Conservation (phyloP, 2,113 vertebrate species). For the Cranoglanis bouderius region DNA sequence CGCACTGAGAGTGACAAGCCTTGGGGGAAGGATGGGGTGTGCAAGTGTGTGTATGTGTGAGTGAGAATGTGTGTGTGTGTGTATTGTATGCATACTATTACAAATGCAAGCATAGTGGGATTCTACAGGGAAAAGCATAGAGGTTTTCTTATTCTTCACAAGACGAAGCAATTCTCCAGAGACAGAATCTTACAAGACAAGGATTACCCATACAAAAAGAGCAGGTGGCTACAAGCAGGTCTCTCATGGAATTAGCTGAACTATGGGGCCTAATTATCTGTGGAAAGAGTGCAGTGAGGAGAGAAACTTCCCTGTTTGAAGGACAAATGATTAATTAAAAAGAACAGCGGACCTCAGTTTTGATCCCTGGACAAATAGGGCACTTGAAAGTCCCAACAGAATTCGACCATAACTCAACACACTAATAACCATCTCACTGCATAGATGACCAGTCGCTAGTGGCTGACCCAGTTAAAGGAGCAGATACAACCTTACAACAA, state of each 20-base stretch:
- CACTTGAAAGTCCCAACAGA: conserved; percentile 57
- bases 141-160: conserved; percentile 71
- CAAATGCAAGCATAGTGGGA: conserved; percentile 48
- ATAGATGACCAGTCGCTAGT: conserved; percentile 31
- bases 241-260: conserved; percentile 64
- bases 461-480: not conserved
- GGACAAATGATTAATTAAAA: conserved; percentile 79
- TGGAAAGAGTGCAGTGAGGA: conserved; percentile 54
- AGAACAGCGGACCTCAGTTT: conserved; percentile 72
- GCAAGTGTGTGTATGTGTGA: conserved; percentile 23
- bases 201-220: conserved; percentile 76
- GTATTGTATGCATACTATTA: conserved; percentile 44
- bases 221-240: conserved; percentile 62
- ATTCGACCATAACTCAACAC: conserved; percentile 61
- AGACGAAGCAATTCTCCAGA: conserved; percentile 62
- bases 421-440: conserved; percentile 57
- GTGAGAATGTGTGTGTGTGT: not conserved
- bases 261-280: conserved; percentile 77
- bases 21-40: not conserved
- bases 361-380: conserved; percentile 68
- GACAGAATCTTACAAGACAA: conserved; percentile 73
- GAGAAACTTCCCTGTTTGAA: conserved; percentile 73
- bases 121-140: conserved; percentile 53
- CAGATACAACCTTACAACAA: not conserved
- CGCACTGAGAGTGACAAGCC: conserved; percentile 21